Conservation (phyloP, 1,140 invertebrate genomes). For the Macrostomum lignano region DNA sequence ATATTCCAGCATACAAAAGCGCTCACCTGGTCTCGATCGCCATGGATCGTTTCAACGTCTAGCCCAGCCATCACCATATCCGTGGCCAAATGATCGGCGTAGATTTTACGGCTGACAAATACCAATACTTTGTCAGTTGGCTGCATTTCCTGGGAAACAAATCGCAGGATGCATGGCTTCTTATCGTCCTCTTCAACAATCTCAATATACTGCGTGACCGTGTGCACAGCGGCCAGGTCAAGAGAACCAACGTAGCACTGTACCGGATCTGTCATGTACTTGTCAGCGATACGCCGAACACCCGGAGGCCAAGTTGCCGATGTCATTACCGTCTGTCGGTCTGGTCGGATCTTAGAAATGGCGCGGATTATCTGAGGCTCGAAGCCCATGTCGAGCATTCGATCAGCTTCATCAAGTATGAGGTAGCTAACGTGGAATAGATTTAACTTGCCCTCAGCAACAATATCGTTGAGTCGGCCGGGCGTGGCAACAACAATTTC, state of each 20-base stretch:
- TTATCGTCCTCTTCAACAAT: constrained; percentile 46
- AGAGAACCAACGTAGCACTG: constrained; percentile 59
- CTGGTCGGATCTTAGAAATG: constrained; percentile 39
- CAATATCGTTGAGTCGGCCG: constrained; percentile 71
- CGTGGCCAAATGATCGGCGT: too few relatives aligned
- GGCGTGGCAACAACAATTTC: constrained; percentile 43
- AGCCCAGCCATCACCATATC: too few relatives aligned
- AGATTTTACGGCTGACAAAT: too few relatives aligned
- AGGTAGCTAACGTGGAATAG: background rate
- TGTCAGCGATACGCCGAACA: constrained; percentile 46
- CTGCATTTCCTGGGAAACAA: too few relatives aligned
- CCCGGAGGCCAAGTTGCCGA: constrained; percentile 59
- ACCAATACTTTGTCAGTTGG: too few relatives aligned
- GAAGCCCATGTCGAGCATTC: constrained; percentile 58
- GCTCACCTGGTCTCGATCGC: too few relatives aligned
- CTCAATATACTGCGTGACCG: constrained; percentile 43
- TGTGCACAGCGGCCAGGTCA: constrained; percentile 47
- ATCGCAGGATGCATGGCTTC: constrained; percentile 13
- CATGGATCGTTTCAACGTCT: too few relatives aligned
- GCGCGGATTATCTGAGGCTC: constrained; percentile 56
- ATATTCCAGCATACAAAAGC: too few relatives aligned
- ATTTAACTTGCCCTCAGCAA: constrained; percentile 16
- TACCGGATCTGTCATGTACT: constrained; percentile 56
- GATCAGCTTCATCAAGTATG: constrained; percentile 53
- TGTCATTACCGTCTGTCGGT: constrained; percentile 56